These are phyloP conservation scores for Tauraco hartlaubi DNA, from an alignment of 2,797 vertebrate genomes.

Conservation along the genomic window DNA sequence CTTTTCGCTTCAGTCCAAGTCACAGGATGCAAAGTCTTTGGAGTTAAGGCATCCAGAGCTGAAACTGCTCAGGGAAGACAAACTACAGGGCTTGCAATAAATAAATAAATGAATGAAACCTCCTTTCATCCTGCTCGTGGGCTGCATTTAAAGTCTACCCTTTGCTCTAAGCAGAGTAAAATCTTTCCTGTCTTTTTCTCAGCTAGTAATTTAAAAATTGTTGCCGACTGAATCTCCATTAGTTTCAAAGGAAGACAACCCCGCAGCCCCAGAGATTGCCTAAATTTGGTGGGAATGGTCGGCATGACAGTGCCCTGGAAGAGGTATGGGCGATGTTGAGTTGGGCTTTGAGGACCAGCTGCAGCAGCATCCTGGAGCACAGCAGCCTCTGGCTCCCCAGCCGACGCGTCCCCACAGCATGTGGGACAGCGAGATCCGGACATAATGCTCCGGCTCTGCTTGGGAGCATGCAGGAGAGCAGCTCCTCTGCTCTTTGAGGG, in stretches of 20 bases:
- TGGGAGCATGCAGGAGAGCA: background rate
- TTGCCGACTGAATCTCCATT: accelerated
- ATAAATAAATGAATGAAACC: background rate
- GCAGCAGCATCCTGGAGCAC: accelerated
- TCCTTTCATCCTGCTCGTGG: background rate
- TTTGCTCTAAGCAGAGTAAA: background rate
- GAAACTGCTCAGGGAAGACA: background rate
- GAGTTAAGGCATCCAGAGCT: background rate
- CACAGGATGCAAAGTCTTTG: background rate
- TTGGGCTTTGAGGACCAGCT: background rate
- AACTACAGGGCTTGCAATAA: background rate
- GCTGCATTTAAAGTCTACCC: background rate
- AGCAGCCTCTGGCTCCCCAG: background rate
- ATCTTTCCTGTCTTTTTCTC: background rate
- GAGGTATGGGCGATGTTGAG: accelerated
- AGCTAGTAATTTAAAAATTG: background rate
- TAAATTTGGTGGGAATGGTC: background rate
- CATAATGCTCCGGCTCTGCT: accelerated
- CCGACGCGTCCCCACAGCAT: background rate
- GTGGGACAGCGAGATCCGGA: background rate
- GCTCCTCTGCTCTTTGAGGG: background rate
- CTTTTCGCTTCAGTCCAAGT: constrained; percentile 30
- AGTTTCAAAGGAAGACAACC: background rate
- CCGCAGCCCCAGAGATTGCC: background rate
- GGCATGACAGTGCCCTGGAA: background rate